Evolutionary conservation across 2,888 invertebrate genomes (phyloP).

Genomic region (Epinotia nisella): DNA sequence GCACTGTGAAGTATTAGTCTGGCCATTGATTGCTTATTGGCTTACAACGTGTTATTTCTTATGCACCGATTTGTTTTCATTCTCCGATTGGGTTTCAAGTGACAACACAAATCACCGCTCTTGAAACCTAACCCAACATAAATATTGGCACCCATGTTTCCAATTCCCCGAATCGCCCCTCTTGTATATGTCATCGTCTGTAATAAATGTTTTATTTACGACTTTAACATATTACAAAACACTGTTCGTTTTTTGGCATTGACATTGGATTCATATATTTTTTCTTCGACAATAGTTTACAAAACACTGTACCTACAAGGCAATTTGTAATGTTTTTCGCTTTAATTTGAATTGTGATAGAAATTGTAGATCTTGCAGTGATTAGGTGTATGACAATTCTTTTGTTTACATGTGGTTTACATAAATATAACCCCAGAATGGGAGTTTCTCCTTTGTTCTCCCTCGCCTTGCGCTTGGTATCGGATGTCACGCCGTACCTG

Average conservation of each 20-base stretch:
- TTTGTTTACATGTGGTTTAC: constrained; percentile 32
- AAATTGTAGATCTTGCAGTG: not conserved
- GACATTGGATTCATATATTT: constrained; percentile 39
- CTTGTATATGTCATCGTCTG: constrained; percentile 54
- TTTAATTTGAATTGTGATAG: constrained; percentile 2
- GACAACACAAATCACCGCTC: constrained; percentile 42
- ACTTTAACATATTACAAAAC: constrained; percentile 41
- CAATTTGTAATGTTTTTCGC: not conserved
- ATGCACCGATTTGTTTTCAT: constrained; percentile 52
- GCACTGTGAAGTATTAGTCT: constrained; percentile 49
- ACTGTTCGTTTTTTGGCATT: constrained; percentile 44
- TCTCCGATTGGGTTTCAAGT: constrained; percentile 49
- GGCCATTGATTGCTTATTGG: constrained; percentile 51
- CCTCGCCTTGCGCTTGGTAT: constrained; percentile 30
- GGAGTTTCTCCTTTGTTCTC: constrained; percentile 35
- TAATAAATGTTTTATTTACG: constrained; percentile 45
- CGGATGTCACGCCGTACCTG: constrained; percentile 37
- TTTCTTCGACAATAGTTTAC: not conserved
- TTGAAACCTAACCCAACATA: constrained; percentile 46
- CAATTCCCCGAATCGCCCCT: constrained; percentile 13
- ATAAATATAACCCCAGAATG: constrained; percentile 13
- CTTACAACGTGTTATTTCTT: constrained; percentile 51
- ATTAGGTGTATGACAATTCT: not conserved
- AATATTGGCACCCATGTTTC: constrained; percentile 43
- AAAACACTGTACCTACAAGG: too few relatives aligned